These are phyloP conservation scores for Zenarchopterus dispar DNA, from an alignment of 2,797 vertebrate genomes.

Conservation along the genomic window DNA sequence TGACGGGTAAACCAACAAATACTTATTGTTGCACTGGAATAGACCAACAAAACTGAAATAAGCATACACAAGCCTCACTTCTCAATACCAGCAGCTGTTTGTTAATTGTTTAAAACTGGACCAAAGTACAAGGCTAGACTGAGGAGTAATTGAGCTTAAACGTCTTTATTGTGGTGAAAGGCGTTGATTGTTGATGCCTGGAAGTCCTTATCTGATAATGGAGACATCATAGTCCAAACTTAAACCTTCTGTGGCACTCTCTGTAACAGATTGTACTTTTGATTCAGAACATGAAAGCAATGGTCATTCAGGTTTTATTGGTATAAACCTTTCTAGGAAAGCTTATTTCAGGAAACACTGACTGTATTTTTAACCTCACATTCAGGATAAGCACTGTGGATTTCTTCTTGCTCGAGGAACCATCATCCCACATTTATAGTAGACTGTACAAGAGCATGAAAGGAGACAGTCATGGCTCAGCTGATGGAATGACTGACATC, in stretches of 20 bases:
- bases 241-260: too few species aligned
- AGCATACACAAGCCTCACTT: not conserved
- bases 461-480: too few species aligned
- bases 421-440: too few species aligned
- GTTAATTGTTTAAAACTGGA: not conserved
- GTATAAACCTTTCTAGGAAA: not conserved
- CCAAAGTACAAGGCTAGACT: too few species aligned
- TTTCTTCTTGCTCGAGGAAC: too few species aligned
- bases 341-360: too few species aligned
- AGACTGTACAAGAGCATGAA: too few species aligned
- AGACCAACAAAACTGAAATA: not conserved
- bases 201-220: not conserved
- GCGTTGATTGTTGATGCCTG: not conserved
- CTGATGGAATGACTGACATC: too few species aligned
- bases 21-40: not conserved
- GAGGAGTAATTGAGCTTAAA: not conserved
- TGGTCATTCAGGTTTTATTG: slow-evolving; percentile 11
- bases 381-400: not conserved
- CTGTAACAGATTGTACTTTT: slow-evolving; percentile 5
- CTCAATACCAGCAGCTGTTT: not conserved
- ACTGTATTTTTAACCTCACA: not conserved
- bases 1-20: slow-evolving; percentile 8
- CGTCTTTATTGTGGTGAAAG: too few species aligned
- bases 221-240: not conserved
- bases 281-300: slow-evolving; percentile 16